Conservation (phyloP, 2,113 vertebrate genomes). For the Psammodynastes pulverulentus region DNA sequence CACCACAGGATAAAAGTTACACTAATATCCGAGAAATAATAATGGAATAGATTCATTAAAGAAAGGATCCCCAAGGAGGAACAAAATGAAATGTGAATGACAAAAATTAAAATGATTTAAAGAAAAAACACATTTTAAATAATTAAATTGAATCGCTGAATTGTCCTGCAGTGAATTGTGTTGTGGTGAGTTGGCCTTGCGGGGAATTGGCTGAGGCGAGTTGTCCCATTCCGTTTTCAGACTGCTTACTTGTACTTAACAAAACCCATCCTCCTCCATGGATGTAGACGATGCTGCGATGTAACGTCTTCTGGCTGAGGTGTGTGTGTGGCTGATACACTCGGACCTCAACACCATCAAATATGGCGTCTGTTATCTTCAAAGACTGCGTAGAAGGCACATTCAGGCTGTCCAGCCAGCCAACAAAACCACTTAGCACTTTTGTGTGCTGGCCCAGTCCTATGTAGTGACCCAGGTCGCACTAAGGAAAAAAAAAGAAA, state of each 20-base stretch:
- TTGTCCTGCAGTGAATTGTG: too few species aligned
- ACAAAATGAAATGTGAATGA: too few species aligned
- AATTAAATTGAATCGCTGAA: too few species aligned
- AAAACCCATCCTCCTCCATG: constrained; percentile 95
- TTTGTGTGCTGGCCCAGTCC: constrained; percentile 81
- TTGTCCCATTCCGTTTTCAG: too few species aligned
- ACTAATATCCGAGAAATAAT: too few species aligned
- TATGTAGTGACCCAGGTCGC: constrained; percentile 79
- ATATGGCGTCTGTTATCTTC: constrained; percentile 76
- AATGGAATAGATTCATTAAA: too few species aligned
- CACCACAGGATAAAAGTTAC: too few species aligned
- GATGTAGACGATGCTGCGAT: constrained; percentile 83
- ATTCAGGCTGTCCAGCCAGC: constrained; percentile 77
- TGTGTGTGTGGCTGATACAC: constrained; percentile 77
- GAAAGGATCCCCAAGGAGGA: too few species aligned
- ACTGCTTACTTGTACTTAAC: constrained; percentile 83
- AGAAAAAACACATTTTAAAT: too few species aligned
- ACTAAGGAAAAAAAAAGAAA: constrained; percentile 60
- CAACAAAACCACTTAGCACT: constrained; percentile 78
- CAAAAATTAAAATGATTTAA: too few species aligned
- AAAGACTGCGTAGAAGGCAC: constrained; percentile 70
- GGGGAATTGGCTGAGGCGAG: too few species aligned
- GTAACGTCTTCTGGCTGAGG: constrained; percentile 64
- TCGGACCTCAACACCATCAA: constrained; percentile 82
- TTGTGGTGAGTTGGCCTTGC: too few species aligned